A percentile compares a stretch with the other conserved stretches of the same genome.
Conservation (phyloP, 1,140 invertebrate genomes). For the Drosophila tristis region DNA sequence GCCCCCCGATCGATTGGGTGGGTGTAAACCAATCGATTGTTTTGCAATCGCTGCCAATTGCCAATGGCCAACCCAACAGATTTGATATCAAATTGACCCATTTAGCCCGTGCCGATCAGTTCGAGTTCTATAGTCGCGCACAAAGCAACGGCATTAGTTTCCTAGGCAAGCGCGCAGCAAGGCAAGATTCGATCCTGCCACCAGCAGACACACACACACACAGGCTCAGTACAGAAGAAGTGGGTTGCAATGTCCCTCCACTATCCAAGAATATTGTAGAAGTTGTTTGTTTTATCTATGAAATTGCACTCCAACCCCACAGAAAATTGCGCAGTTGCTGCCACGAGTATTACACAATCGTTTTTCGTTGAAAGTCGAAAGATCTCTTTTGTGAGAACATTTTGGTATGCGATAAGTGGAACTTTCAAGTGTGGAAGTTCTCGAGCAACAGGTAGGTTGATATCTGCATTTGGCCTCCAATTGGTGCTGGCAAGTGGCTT, state of each 20-base stretch:
- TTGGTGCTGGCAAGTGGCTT: constrained; percentile 4
- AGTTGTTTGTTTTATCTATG: background rate
- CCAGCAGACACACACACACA: background rate
- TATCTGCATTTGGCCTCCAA: background rate
- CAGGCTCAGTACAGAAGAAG: constrained; percentile 44
- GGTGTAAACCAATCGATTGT: constrained; percentile 63
- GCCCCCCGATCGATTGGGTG: background rate
- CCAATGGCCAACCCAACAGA: constrained; percentile 34
- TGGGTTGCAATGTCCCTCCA: constrained; percentile 17
- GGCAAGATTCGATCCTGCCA: constrained; percentile 44
- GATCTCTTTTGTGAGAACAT: constrained; percentile 9
- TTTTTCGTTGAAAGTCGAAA: constrained; percentile 19
- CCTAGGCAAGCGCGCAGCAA: constrained; percentile 25
- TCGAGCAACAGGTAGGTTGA: constrained; percentile 52
- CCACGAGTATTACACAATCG: constrained; percentile 61
- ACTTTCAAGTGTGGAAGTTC: constrained; percentile 3
- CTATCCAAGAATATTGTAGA: no score
- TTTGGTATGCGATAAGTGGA: background rate
- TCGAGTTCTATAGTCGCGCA: constrained; percentile 67
- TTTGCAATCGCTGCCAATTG: constrained; percentile 53
- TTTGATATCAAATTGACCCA: constrained; percentile 78
- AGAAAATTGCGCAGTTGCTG: constrained; percentile 77
- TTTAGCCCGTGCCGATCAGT: constrained; percentile 59
- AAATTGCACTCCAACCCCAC: constrained; percentile 20
- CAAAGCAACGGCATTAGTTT: constrained; percentile 70